Base-by-base conservation (phyloP, 2,888 invertebrate species). In the Tetrapedia diversipes region DNA sequence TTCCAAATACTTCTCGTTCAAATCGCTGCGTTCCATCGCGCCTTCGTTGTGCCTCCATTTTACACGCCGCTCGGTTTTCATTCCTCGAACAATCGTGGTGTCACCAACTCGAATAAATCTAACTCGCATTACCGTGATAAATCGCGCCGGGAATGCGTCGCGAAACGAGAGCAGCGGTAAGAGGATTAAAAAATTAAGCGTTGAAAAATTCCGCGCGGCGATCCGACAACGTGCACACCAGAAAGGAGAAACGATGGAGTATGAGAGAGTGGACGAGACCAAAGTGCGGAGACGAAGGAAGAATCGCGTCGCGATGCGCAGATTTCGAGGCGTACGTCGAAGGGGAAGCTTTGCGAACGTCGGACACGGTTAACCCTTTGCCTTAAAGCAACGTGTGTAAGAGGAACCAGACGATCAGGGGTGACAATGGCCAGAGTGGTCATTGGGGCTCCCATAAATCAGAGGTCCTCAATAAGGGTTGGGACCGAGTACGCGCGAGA, bases 341-440 rank as follows among this genome's bases (percentile, higher is more conserved):
- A 14, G n/a, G 54, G 61, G 37, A 82, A 80, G 32, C 71, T 70
- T 75, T 22, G 34, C 37, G 72, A 74, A 66, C 68, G 68, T 68
- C 76, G 34, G 61, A 43, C 51, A 34, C 73, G 68, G 77, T 84
- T n/a, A n/a, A n/a, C n/a, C n/a, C n/a, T n/a, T n/a, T n/a, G n/a
- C n/a, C n/a, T n/a, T n/a, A n/a, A n/a, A n/a, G n/a, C n/a, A n/a
- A n/a, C n/a, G n/a, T n/a, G n/a, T n/a, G n/a, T n/a, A n/a, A n/a
- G n/a, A n/a, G n/a, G n/a, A n/a, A n/a, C n/a, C n/a, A n/a, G n/a
- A n/a, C n/a, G n/a, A n/a, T n/a, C n/a, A n/a, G n/a, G n/a, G n/a
- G n/a, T n/a, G n/a, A n/a, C n/a, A n/a, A n/a, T n/a, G n/a, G n/a
- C n/a, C n/a, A n/a, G n/a, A n/a, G n/a, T n/a, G n/a, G n/a, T n/a